Percentiles rank a stretch among this genome's conserved stretches.
Conservation (phyloP, 2,797 vertebrate species). For the Spinus pinus region DNA sequence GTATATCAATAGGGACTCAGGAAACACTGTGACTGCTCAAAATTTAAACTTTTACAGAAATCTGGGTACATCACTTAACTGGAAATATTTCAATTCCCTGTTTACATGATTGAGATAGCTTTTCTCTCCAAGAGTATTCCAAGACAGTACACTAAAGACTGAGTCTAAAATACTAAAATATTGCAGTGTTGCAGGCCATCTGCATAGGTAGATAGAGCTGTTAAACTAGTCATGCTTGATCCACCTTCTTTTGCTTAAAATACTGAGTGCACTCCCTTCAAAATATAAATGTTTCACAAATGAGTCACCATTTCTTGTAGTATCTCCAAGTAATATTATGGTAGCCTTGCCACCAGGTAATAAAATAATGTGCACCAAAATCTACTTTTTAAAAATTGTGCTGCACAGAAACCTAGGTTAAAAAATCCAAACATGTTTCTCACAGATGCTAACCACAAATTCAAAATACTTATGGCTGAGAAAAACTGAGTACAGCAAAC, state of each 20-base stretch:
- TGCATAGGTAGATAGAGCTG: not conserved
- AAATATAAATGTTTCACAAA: not conserved
- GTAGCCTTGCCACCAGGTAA: not conserved
- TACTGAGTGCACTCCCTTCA: not conserved
- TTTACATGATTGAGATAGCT: not conserved
- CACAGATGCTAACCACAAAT: not conserved
- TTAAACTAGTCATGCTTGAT: not conserved
- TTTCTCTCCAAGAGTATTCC: not conserved
- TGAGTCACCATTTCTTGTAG: not conserved
- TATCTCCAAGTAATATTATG: not conserved
- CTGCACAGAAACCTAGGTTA: not conserved
- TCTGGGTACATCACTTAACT: not conserved
- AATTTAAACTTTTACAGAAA: not conserved
- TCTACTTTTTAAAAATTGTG: fast-evolving
- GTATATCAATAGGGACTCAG: not conserved
- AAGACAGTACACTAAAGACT: not conserved
- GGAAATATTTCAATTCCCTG: not conserved
- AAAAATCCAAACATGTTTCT: not conserved
- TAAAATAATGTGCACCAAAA: not conserved
- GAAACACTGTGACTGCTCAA: not conserved
- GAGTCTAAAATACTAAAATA: not conserved
- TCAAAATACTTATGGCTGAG: not conserved
- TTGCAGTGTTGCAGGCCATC: not conserved
- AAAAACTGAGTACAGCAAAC: not conserved
- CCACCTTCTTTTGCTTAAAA: not conserved